Conservation (phyloP, 2,888 invertebrate genomes). For the Pachymerium ferrugineum region DNA sequence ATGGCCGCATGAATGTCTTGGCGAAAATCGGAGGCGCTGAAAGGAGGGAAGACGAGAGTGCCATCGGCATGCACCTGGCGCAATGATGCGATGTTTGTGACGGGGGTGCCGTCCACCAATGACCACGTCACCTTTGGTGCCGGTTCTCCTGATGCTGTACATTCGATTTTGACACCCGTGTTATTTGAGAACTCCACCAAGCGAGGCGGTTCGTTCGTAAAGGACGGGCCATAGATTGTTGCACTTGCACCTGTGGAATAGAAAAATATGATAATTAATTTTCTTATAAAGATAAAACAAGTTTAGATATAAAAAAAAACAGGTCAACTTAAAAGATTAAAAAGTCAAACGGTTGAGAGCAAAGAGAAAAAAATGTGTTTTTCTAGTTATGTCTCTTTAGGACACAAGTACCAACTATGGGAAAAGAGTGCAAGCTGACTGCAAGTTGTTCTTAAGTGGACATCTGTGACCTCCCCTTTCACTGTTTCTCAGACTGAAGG, state of each 20-base stretch:
- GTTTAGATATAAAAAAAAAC: no score
- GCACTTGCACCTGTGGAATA: background rate
- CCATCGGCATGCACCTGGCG: conserved; percentile 33
- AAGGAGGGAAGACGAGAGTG: conserved; percentile 33
- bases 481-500: conserved; percentile 13
- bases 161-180: conserved; percentile 35
- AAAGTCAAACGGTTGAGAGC: no score
- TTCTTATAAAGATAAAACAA: background rate
- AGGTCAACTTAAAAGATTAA: no score
- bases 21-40: conserved; percentile 29
- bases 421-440: conserved; percentile 17
- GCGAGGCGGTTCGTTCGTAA: conserved; percentile 33
- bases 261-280: background rate
- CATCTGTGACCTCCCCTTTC: conserved; percentile 23
- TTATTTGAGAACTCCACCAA: conserved; percentile 35
- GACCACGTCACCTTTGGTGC: conserved; percentile 34
- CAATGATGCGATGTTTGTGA: conserved; percentile 28
- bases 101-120: conserved; percentile 15
- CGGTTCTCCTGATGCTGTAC: conserved; percentile 34
- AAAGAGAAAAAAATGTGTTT: background rate
- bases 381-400: conserved; percentile 1
- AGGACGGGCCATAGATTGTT: conserved; percentile 23
- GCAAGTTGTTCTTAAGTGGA: conserved; percentile 27
- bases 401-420: background rate
- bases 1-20: conserved; percentile 33